Percentiles rank a stretch among this genome's conserved stretches.
Evolutionary conservation across 2,797 vertebrate genomes (phyloP).

Genomic region (Tachyglossus aculeatus): DNA sequence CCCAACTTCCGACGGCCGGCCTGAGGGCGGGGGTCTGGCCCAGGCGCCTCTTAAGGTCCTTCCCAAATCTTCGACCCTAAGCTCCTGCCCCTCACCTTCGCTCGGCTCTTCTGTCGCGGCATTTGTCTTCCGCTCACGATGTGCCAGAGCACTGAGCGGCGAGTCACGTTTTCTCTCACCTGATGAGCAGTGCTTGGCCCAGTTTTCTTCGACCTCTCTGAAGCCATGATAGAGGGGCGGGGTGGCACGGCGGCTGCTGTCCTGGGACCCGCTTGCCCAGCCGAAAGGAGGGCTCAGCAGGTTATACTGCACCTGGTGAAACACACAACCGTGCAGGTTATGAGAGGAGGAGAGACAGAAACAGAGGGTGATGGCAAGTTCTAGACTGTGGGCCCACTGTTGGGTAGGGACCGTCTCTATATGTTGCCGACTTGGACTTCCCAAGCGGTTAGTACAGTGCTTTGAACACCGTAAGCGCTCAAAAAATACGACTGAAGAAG

Average conservation of each 20-base stretch:
- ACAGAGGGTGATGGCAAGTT: background rate
- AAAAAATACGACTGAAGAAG: background rate
- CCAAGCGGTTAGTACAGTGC: no score
- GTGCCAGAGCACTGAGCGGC: no score
- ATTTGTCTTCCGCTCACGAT: no score
- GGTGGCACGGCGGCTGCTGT: slow-evolving; percentile 77
- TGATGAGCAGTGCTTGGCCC: slow-evolving; percentile 92
- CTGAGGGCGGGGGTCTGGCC: no score
- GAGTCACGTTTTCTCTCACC: slow-evolving; percentile 80
- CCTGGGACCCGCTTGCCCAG: slow-evolving; percentile 82
- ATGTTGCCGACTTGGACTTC: no score
- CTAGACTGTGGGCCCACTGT: no score
- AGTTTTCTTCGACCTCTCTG: slow-evolving; percentile 99
- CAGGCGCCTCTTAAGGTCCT: no score
- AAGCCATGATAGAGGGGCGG: slow-evolving; percentile 92
- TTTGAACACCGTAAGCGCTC: background rate
- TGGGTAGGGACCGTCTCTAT: no score
- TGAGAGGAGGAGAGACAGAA: background rate
- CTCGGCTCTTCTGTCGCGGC: no score
- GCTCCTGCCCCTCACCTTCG: no score
- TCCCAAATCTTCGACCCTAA: no score
- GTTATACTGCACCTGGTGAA: slow-evolving; percentile 91
- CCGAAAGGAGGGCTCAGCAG: slow-evolving; percentile 89
- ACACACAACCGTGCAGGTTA: background rate
- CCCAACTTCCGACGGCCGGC: no score